Base-by-base conservation (phyloP, 2,113 vertebrate species). In the Camelus dromedarius region DNA sequence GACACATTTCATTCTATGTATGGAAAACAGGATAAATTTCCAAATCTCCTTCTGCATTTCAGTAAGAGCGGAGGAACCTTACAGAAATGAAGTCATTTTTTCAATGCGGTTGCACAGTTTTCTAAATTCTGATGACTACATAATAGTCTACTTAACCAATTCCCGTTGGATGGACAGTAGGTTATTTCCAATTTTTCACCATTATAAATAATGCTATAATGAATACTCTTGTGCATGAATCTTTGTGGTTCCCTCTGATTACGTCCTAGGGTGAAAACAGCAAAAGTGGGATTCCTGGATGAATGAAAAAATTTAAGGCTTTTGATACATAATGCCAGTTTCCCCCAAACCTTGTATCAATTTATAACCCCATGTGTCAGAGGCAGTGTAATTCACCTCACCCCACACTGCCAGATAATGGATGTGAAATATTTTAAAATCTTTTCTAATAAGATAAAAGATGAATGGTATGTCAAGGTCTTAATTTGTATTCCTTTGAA, bases 141-240 rank as follows among this genome's bases (percentile, higher is more conserved):
- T 93, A 79, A 96, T 84, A 91, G 83, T 94, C 76, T 93, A 69
- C 89, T 91, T 94, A 94, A 79, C 91, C 93, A 97, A 64, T 69
- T 42, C 48, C 85, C 95, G 72, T 84, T 8, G 81, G 93, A 94
- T 77, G 76, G 91, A 95, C 91, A 89, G 88, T 70, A 77, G 84
- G 89, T 82, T 82, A 95, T 85, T 93, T 93, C 62, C 66, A 77
- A 95, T 95, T 97, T 97, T 95, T 96, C 94, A 79, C 87, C 35
- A 90, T 95, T 91, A 94, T 76, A 95, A 89, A 87, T 77, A 85
- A 91, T 32, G 62, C 24, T 86, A 35, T 94, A 81, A 91, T 93
- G 77, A 95, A 94, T 81, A 62, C 88, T 72, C 56, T 35, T 19
- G 46, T 2, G 73, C 85, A 70, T 87, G 89, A 93, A 94, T 95